Base-by-base conservation (phyloP, 1,140 invertebrate genomes). In the Tetramorium simillimum region DNA sequence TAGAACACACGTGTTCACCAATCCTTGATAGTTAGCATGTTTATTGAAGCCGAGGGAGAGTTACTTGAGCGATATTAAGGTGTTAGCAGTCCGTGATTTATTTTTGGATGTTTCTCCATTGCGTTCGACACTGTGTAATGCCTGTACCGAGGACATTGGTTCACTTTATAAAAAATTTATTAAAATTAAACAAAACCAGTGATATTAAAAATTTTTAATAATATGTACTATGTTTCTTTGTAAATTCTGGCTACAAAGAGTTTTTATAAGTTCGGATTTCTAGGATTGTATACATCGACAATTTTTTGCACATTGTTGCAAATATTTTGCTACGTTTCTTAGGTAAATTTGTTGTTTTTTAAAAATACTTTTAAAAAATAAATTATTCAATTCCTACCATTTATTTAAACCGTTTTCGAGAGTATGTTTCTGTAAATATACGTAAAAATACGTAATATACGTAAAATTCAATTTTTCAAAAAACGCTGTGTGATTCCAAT, bases 1-100 rank as follows among this genome's bases (percentile, higher is more conserved):
- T 40, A 51, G n/a, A 65, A 80, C 60, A 85, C 89, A 87, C 24
- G 81, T 89, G 88, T 86, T 90, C 86, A 58, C 80, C 76, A 90
- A 88, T 72, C 86, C 63, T 58, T 63, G 24, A 12, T 78, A 33
- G 76, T 89, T 87, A 73, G 40, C 81, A 58, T 65, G 75, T 81
- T 88, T 62, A 58, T 37, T 86, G 14, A 65, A 49, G 33, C 28
- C 28, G 18, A 43, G 56, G 56, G 33, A 72, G 70, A 56, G 67
- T 81, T 60, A 76, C 40, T 46, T 40, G 56, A 75, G 58, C 70
- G 78, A 80, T 58, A 67, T 75, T 80, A 58, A 60, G n/a, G 24
- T 43, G 60, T 40, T 73, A 33, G 6, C 14, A 18, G 43, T 7
- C n/a, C 10, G 85, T 77, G 72, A 81, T 87, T 89, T 89, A 88